Evolutionary conservation across 2,888 invertebrate genomes (phyloP), one percentile per base, ranked within the genome.

Genomic region (Plagodis dolabraria): DNA sequence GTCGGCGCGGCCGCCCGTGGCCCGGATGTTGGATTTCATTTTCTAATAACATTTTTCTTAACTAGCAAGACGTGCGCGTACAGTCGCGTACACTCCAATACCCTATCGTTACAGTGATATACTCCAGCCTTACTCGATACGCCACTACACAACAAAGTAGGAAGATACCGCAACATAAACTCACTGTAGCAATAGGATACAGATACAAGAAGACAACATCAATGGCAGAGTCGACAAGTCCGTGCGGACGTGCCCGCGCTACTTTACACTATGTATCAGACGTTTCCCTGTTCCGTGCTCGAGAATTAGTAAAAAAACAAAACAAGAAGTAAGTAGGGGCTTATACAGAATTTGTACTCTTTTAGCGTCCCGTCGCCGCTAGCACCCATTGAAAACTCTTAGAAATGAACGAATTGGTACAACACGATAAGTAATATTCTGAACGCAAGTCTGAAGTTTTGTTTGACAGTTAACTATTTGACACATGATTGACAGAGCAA

Each of bases 281-380:
- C 81, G 80, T 81, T 77, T 86, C 83, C 87, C 89, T 85, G 86
- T 86, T 86, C 79, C 80, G 70, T 76, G 75, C 85, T 86, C 83
- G 85, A 83, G 84, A 85, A 87, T 86, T 87, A 57, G 53, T 56
- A 88, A 87, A 22, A 74, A 78, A 86, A 86, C 84, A 74, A 78
- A 86, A 86, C 84, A 88, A 64, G 81, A 86, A 87, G 87, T 87
- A 89, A 85, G 85, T 86, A 88, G 93, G 93, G 94, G 93, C 94
- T 94, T 94, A 94, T 93, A 94, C 93, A 94, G 94, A 95, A 95
- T 95, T 95, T 95, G 95, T 95, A 95, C 95, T 95, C 94, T 94
- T 79, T 57, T 38, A 86, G 86, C 86, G 85, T 90, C 83, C 86
- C 86, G 85, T 84, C 87, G 89, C 85, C 86, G 83, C 83, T 82